Evolutionary conservation across 2,888 invertebrate species (phyloP), one percentile per base, ranked within the genome.

Genomic region (Carterocephalus palaemon): DNA sequence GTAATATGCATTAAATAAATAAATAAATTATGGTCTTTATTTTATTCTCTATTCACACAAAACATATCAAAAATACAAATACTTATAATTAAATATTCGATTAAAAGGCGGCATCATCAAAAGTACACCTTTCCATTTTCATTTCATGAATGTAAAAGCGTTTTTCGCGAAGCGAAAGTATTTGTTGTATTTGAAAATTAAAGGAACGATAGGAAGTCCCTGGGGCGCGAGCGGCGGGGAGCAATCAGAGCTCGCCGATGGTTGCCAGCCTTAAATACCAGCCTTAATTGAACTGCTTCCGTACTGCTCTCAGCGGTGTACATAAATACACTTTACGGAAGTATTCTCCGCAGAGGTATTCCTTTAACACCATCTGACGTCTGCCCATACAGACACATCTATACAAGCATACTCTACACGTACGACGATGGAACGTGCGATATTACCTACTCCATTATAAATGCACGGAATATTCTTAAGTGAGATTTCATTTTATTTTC

Each of bases 201-300:
- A 84, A 76, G 80, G 70, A 71, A 51, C 70, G 74, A 73, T 67
- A 67, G 69, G 64, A 64, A 73, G 70, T 77, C 76, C 70, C 72
- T 58, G 49, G 73, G 62, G 70, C 47, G 62, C 62, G 64, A 62
- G 67, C 59, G 69, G 67, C 59, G 66, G 58, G 69, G 62, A 65
- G 78, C 82, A 85, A 86, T 85, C 85, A 82, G 78, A 70, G 78
- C 69, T 74, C 71, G 73, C 74, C 77, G 71, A 70, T 70, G 70
- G 79, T 75, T 72, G 70, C 76, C 70, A 79, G 75, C 83, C 82
- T 85, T 85, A 85, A 86, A 86, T 86, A 81, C 84, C 84, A 82
- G 71, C 72, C 79, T 82, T 86, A 86, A 86, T 86, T 85, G 85
- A 81, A 84, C 82, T 67, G 78, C 80, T 82, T 80, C 82, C 82